Percentiles rank a stretch among this genome's conserved stretches.
Evolutionary conservation across 2,113 vertebrate genomes (phyloP).

Genomic region (Pogonocichla stellata): DNA sequence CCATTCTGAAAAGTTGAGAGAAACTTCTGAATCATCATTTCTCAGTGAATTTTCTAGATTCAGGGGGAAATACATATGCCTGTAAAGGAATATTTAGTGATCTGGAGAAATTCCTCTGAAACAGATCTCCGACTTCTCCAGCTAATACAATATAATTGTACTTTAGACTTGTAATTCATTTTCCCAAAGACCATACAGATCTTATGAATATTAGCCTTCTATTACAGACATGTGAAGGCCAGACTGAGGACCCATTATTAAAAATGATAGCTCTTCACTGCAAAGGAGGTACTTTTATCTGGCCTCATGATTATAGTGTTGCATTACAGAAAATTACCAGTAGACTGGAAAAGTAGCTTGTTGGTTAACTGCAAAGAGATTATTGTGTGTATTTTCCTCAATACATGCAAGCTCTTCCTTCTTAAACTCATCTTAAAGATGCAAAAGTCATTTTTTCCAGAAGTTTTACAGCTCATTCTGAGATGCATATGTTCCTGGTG

Average conservation of each 20-base stretch:
- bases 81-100: background rate
- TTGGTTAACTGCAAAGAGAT: background rate
- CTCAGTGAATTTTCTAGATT: background rate
- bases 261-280: background rate
- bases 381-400: background rate
- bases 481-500: background rate
- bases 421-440: background rate
- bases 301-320: background rate
- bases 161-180: background rate
- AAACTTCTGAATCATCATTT: background rate
- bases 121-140: background rate
- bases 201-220: background rate
- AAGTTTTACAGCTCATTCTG: background rate
- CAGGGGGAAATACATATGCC: background rate
- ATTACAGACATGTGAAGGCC: background rate
- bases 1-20: background rate
- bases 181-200: background rate
- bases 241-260: background rate
- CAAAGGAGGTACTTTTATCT: background rate
- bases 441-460: background rate
- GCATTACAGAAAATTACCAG: background rate
- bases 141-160: background rate
- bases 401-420: fast-evolving
- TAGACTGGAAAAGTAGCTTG: background rate
- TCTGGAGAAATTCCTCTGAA: background rate